A percentile compares a stretch with the other conserved stretches of the same genome.
Conservation (phyloP, 2,888 invertebrate genomes). For the Ceramica pisi region DNA sequence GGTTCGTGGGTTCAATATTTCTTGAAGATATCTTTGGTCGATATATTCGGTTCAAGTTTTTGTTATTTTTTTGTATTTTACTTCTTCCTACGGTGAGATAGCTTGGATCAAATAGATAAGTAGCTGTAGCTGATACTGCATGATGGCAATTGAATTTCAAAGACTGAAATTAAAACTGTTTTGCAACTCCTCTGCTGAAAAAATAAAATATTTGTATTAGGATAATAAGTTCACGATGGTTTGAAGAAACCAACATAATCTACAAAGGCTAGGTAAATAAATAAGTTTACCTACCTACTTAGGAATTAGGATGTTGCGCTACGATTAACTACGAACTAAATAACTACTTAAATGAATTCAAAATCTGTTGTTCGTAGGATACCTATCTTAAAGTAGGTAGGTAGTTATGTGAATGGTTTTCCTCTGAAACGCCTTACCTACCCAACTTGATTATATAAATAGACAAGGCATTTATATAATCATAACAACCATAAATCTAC, state of each 20-base stretch:
- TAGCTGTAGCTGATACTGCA: not conserved
- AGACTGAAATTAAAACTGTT: not conserved
- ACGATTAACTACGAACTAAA: too few relatives aligned
- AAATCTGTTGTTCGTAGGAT: too few relatives aligned
- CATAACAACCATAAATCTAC: slow-evolving; percentile 51
- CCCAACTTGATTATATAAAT: not conserved
- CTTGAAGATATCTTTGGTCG: slow-evolving; percentile 76
- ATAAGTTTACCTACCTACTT: too few relatives aligned
- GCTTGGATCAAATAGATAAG: slow-evolving; percentile 12
- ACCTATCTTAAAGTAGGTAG: too few relatives aligned
- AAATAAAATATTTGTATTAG: not conserved
- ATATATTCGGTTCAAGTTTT: slow-evolving; percentile 68
- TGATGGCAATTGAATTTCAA: not conserved
- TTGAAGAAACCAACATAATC: not conserved
- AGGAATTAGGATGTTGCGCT: too few relatives aligned
- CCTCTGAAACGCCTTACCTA: not conserved
- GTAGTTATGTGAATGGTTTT: not conserved
- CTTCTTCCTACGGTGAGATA: slow-evolving; percentile 26
- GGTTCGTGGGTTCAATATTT: slow-evolving; percentile 84
- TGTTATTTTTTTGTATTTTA: slow-evolving; percentile 46
- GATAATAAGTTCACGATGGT: not conserved
- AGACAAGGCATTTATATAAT: too few relatives aligned
- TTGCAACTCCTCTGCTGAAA: too few relatives aligned
- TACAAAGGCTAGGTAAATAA: too few relatives aligned
- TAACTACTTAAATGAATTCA: too few relatives aligned